Conservation (phyloP, 2,888 invertebrate species). For the Phaedon cochleariae region DNA sequence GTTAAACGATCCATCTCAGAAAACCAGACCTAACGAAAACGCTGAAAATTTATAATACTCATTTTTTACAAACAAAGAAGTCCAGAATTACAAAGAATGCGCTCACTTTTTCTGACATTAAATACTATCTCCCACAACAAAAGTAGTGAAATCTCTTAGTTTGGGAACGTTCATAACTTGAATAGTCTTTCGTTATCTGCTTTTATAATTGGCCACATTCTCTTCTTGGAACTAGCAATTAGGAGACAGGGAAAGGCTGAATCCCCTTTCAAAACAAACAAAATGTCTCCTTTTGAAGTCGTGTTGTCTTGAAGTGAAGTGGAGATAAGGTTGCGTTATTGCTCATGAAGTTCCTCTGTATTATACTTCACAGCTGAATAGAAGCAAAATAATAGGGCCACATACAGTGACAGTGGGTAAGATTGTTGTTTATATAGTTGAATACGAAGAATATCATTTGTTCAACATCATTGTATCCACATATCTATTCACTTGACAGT, state of each 20-base stretch:
- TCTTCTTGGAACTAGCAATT: constrained; percentile 38
- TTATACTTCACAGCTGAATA: constrained; percentile 2
- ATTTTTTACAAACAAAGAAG: constrained; percentile 30
- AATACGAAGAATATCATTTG: no score
- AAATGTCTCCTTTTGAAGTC: constrained; percentile 39
- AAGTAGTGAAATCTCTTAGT: constrained; percentile 28
- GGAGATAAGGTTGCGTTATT: constrained; percentile 31
- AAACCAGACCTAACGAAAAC: constrained; percentile 18
- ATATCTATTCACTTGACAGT: no score
- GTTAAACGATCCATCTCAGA: constrained; percentile 18
- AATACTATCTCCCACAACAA: constrained; percentile 31
- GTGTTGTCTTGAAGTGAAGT: constrained; percentile 24
- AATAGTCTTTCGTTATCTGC: constrained; percentile 38
- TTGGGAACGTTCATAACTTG: constrained; percentile 28
- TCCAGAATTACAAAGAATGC: constrained; percentile 17
- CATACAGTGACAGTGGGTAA: background rate
- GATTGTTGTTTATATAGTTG: background rate
- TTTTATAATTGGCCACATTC: constrained; percentile 43
- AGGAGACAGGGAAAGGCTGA: constrained; percentile 27
- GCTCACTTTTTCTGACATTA: constrained; percentile 23
- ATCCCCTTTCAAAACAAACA: constrained; percentile 29
- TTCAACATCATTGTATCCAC: no score
- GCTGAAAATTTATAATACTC: constrained; percentile 29
- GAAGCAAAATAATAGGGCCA: background rate
- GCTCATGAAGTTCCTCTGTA: constrained; percentile 12